Base-by-base conservation (phyloP, 2,113 vertebrate genomes). In the Silurus glanis region DNA sequence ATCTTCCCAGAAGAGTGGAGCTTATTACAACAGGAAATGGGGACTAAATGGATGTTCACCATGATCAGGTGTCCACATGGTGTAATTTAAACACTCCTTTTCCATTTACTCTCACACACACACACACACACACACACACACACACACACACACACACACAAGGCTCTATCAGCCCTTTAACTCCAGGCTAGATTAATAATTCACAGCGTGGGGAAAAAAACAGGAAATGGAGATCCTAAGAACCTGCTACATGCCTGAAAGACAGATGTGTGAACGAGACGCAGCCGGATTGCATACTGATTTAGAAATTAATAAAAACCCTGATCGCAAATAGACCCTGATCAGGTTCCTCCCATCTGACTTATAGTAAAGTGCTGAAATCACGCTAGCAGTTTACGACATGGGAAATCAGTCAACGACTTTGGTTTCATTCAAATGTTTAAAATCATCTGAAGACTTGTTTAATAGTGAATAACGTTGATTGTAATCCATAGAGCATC, bases 61-160 rank as follows among this genome's bases (percentile, higher is more conserved):
- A 37, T 37, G 37, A 37, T 37, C 37, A 37, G 37, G 2, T 37
- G 37, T 37, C 37, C 37, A 37, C 37, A 37, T 37, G 37, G 37
- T 37, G 37, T 37, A 37, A 37, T 21, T 49, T 72, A 72, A 16
- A 72, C 37, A 72, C 37, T 45, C 37, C 28, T 71, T 0, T 45
- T 67, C 28, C 6, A 45, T 71, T 71, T 28, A 17, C 14, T 37
- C 66, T 37, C 62, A n/a, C 74, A 6, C 72, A 9, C 72, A 72
- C 69, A 72, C 69, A 47, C 28, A 72, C 47, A 75, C 72, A 75
- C 74, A 76, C 74, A 76, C 47, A n/a, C 49, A 56, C 23, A 75
- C 45, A 75, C 72, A 75, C 69, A 72, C 25, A 72, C 69, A 25
- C 69, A 45, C 10, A 25, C 4, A 16, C 17, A 19, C 6, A 10